phyloP scores from a whole-genome alignment of 2,888 invertebrate species.

The Adineta ricciae region DNA sequence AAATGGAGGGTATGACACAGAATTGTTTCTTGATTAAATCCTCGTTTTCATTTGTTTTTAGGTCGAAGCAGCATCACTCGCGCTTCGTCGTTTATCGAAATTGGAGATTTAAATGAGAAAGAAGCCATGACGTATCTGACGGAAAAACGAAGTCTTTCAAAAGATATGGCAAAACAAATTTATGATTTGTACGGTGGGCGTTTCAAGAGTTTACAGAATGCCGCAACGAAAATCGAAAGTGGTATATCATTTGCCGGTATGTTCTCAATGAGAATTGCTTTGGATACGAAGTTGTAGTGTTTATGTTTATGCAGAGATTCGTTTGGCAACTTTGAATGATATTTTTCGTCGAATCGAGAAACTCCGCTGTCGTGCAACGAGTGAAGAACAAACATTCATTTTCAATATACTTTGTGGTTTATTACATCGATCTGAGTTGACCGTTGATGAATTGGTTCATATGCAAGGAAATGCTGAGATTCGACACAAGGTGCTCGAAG shows the following conservation, averaged over 20 bases:
- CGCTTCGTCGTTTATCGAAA: background rate
- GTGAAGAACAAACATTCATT: background rate
- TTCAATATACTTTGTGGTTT: background rate
- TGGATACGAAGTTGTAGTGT: background rate
- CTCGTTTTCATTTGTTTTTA: no score
- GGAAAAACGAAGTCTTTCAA: background rate
- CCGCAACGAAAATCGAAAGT: background rate
- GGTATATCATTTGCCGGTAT: background rate
- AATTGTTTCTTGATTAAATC: no score
- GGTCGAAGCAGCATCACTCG: background rate
- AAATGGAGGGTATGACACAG: background rate
- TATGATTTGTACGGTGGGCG: background rate
- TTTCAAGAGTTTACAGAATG: background rate
- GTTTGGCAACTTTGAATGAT: background rate
- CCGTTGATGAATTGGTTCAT: background rate
- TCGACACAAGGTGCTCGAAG: background rate
- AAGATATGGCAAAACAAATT: background rate
- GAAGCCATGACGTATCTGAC: background rate
- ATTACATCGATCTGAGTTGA: background rate
- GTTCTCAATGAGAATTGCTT: no score
- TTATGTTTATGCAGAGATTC: background rate
- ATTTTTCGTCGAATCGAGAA: background rate
- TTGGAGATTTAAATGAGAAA: background rate
- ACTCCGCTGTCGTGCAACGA: background rate
- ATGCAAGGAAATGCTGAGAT: background rate